These are phyloP conservation scores for Phycodurus eques DNA, from an alignment of 2,113 vertebrate genomes.

Conservation along the genomic window DNA sequence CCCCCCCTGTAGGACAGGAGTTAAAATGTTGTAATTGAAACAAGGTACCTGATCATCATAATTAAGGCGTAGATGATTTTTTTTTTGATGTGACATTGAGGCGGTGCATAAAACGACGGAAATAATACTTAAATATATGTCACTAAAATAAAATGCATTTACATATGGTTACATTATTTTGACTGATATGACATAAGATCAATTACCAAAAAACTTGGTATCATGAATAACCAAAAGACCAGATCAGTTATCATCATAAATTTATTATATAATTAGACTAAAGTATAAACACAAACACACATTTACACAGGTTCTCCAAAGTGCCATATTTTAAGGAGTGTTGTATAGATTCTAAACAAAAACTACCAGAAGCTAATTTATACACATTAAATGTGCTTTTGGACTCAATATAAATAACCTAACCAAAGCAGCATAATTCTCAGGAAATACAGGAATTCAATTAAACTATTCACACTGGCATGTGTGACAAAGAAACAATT, in stretches of 20 bases:
- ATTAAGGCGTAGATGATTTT: too few species aligned
- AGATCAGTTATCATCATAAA: background rate
- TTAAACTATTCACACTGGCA: slow-evolving; percentile 12
- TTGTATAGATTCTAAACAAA: slow-evolving; percentile 1
- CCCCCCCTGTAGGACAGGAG: slow-evolving; percentile 28
- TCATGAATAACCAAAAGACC: slow-evolving; percentile 1
- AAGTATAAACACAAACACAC: slow-evolving; percentile 24
- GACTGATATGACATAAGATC: background rate
- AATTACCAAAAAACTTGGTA: background rate
- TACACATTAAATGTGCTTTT: slow-evolving; percentile 11
- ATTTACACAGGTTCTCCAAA: slow-evolving; percentile 43
- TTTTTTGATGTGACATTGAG: too few species aligned
- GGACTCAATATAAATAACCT: slow-evolving; percentile 29
- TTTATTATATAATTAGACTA: slow-evolving; percentile 47
- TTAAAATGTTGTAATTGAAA: background rate
- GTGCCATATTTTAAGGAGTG: slow-evolving; percentile 19
- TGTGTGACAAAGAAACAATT: slow-evolving; percentile 12
- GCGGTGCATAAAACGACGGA: background rate
- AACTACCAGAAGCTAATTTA: slow-evolving; percentile 20
- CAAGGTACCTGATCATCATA: too few species aligned
- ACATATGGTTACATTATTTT: background rate
- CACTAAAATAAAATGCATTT: too few species aligned
- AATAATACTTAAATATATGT: too few species aligned
- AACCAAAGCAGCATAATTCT: slow-evolving; percentile 28
- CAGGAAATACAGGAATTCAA: background rate